Conservation (phyloP, 2,113 vertebrate species). For the Pterocles gutturalis region DNA sequence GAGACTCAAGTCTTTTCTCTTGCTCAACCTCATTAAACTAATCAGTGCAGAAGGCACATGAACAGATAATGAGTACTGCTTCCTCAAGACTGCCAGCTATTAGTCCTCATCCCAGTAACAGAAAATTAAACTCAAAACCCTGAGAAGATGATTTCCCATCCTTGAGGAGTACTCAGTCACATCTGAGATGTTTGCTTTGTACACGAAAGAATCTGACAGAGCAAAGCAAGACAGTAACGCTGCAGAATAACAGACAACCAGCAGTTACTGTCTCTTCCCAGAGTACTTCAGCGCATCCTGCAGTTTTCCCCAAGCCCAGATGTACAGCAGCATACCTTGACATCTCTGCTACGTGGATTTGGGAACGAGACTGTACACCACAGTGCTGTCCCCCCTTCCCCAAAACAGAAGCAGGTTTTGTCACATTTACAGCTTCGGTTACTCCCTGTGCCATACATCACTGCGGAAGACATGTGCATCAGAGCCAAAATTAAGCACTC, state of each 20-base stretch:
- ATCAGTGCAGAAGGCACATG: neutral
- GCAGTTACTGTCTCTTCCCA: neutral
- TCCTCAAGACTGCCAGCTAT: neutral
- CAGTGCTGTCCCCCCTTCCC: rapidly evolving
- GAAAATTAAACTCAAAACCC: neutral
- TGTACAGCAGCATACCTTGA: neutral
- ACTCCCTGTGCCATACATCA: neutral
- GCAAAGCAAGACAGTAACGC: neutral
- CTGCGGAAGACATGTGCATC: neutral
- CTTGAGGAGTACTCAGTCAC: neutral
- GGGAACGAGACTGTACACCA: neutral
- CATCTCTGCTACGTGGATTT: neutral
- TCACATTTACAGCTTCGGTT: neutral
- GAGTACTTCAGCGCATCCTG: neutral
- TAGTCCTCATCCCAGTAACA: neutral
- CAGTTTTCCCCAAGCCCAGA: neutral
- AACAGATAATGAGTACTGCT: neutral
- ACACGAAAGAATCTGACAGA: neutral
- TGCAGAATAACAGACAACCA: neutral
- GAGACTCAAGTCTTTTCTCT: neutral
- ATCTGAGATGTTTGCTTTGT: neutral
- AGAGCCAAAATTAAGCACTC: neutral
- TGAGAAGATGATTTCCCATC: neutral
- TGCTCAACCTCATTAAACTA: neutral
- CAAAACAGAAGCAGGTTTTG: neutral